Evolutionary conservation across 2,888 invertebrate species (phyloP), one percentile per base, ranked within the genome.

Genomic region (Rotaria magnacalcarata): DNA sequence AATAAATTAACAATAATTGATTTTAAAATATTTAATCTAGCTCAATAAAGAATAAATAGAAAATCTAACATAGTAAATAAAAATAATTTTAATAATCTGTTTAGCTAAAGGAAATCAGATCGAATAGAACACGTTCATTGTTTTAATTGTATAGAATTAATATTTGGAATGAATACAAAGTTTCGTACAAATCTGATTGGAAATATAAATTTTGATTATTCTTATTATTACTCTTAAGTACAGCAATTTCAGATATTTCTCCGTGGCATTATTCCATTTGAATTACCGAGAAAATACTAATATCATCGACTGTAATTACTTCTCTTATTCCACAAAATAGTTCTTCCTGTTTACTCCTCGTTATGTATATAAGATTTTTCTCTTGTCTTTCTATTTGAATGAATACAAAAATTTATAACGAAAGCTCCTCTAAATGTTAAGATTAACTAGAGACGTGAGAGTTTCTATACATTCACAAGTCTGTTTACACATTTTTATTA

Each of bases 61-160:
- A 16, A 67, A 34, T 0, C 14, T 34, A 27, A 67, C 11, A 34
- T 11, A 34, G 34, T 0, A 60, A 60, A 7, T n/a, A 58, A 24
- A n/a, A n/a, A n/a, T n/a, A 60, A 60, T 60, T 60, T 60, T 34
- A 34, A 67, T 67, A 67, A 67, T 67, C 34, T 67, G 34, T 34
- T 34, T 34, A 67, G 11, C 27, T 67, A 16, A 16, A n/a, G n/a
- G 5, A 67, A 67, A 34, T 67, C 34, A 67, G 27, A 34, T 34
- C 14, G 11, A 27, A 0, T 67, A 14, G 34, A 14, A 67, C 34
- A 67, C 4, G 34, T 34, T 34, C 3, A 8, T 5, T 34, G 27
- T 67, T 34, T 67, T 16, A 16, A 34, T 67, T 67, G 14, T 5
- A 67, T 67, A 14, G 34, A 0, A 3, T 56, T 56, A 24, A 10